A percentile compares a stretch with the other conserved stretches of the same genome.
Conservation (phyloP, 2,797 vertebrate species). For the Enteromius trimaculatus region DNA sequence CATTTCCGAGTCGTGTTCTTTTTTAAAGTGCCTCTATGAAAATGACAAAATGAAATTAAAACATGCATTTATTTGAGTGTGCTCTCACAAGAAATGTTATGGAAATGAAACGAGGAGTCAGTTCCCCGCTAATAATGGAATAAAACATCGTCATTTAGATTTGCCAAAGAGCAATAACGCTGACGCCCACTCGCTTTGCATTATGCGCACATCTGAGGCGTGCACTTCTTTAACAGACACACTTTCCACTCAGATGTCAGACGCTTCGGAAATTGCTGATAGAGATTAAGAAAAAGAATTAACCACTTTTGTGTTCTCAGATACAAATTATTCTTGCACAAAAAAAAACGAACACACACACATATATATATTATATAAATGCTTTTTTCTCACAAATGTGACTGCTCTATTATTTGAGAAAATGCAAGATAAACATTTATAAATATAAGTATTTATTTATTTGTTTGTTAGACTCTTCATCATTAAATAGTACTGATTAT, state of each 20-base stretch:
- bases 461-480: not conserved
- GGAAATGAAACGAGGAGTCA: slow-evolving; percentile 73
- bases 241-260: slow-evolving; percentile 53
- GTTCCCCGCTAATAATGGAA: slow-evolving; percentile 76
- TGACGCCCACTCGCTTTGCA: slow-evolving; percentile 70
- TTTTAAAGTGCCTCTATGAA: slow-evolving; percentile 81
- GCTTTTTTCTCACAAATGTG: slow-evolving; percentile 12
- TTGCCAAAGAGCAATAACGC: slow-evolving; percentile 88
- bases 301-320: slow-evolving; percentile 24
- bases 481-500: not conserved
- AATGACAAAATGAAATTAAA: slow-evolving; percentile 84
- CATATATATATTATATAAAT: too few species aligned
- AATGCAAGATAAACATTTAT: not conserved
- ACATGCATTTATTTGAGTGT: slow-evolving; percentile 76
- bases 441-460: not conserved
- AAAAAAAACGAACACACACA: not conserved
- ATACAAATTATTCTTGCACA: slow-evolving; percentile 18
- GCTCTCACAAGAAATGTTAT: slow-evolving; percentile 71
- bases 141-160: slow-evolving; percentile 88
- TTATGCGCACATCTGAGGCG: slow-evolving; percentile 68
- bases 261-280: slow-evolving; percentile 43
- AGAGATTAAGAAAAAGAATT: slow-evolving; percentile 52
- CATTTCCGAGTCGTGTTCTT: slow-evolving; percentile 82
- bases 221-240: slow-evolving; percentile 44
- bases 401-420: slow-evolving; percentile 12